Conservation (phyloP, 2,113 vertebrate genomes). For the Regulus satrapa region DNA sequence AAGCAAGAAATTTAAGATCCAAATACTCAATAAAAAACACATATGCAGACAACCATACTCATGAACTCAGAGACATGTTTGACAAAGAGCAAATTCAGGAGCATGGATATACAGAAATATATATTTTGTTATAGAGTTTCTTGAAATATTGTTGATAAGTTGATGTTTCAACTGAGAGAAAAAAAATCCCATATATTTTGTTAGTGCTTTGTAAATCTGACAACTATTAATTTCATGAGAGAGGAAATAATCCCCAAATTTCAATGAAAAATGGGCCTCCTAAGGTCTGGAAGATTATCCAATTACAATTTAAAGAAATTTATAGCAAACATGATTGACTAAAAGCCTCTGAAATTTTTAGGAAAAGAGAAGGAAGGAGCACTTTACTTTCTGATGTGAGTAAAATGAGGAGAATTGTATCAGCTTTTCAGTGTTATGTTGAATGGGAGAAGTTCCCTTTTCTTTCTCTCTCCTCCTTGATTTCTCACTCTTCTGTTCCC, state of each 20-base stretch:
- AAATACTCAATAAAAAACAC: background rate
- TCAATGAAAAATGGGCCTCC: background rate
- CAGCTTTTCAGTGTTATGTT: background rate
- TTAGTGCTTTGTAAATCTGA: background rate
- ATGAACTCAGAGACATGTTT: background rate
- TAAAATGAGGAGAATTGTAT: background rate
- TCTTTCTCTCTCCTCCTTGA: background rate
- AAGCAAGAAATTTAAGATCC: background rate
- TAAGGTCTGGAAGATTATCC: background rate
- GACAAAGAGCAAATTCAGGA: background rate
- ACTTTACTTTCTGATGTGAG: background rate
- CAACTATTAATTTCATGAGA: background rate
- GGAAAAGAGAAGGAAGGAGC: background rate
- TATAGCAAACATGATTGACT: background rate
- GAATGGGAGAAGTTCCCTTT: background rate
- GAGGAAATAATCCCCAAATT: background rate
- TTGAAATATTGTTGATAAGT: background rate
- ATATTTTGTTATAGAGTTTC: background rate
- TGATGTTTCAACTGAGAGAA: background rate
- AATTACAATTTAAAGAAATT: background rate
- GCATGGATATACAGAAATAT: background rate
- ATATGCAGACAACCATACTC: background rate
- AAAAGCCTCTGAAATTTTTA: background rate
- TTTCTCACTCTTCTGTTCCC: background rate
- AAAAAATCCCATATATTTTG: background rate